Percentiles rank a stretch among this genome's conserved stretches.
Evolutionary conservation across 2,797 vertebrate species (phyloP).

Genomic region (Chaenodraco wilsoni): DNA sequence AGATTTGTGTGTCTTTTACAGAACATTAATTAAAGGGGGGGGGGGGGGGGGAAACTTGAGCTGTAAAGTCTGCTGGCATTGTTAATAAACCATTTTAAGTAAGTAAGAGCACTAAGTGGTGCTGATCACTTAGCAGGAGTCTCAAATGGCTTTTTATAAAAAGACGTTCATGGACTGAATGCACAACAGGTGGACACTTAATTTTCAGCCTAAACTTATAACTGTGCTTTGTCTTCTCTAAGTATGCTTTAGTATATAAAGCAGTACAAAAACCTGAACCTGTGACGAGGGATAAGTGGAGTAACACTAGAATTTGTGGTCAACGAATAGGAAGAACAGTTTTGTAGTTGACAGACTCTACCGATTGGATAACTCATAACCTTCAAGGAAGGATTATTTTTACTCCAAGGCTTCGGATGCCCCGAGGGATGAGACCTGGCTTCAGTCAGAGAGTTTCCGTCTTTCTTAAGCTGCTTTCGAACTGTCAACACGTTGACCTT

Average conservation of each 20-base stretch:
- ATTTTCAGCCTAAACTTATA: constrained; percentile 63
- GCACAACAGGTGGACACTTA: constrained; percentile 56
- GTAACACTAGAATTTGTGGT: constrained; percentile 65
- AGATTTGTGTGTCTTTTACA: constrained; percentile 57
- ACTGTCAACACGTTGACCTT: constrained; percentile 68
- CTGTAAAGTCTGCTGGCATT: constrained; percentile 69
- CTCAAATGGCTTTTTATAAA: constrained; percentile 67
- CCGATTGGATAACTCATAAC: constrained; percentile 61
- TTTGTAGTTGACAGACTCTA: constrained; percentile 65
- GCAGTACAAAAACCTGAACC: constrained; percentile 71
- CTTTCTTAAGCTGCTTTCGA: constrained; percentile 66
- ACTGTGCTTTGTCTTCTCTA: constrained; percentile 72
- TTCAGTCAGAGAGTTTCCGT: constrained; percentile 61
- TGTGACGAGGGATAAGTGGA: constrained; percentile 62
- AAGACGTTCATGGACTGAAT: constrained; percentile 62
- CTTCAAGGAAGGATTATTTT: constrained; percentile 63
- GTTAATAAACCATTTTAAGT: constrained; percentile 69
- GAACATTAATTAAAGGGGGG: constrained; percentile 59
- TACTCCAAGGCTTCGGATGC: constrained; percentile 68
- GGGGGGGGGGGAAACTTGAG: constrained; percentile 36
- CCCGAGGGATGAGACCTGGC: constrained; percentile 54
- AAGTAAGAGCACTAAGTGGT: constrained; percentile 59
- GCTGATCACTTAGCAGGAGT: constrained; percentile 59
- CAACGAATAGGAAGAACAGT: constrained; percentile 72
- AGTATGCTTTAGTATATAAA: constrained; percentile 69